These are phyloP conservation scores for Agapostemon virescens DNA, from an alignment of 2,888 invertebrate species.

Conservation along the genomic window DNA sequence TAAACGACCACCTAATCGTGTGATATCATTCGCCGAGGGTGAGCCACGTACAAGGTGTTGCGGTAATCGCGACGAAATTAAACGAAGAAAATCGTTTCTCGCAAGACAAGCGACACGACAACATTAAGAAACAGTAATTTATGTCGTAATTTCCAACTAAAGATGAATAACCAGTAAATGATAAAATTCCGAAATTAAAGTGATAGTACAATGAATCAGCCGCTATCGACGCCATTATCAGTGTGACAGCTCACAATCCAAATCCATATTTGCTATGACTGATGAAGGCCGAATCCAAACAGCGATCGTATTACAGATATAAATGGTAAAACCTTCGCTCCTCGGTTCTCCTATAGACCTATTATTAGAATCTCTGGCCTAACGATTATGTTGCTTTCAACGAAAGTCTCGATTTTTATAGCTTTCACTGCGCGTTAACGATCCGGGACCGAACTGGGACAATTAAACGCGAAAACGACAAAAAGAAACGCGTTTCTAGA, in stretches of 20 bases:
- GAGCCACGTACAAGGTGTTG: not conserved
- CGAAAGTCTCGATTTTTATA: not conserved
- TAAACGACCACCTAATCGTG: not conserved
- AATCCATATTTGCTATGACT: not conserved
- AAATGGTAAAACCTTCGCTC: not conserved
- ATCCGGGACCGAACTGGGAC: not conserved
- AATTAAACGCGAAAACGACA: not conserved
- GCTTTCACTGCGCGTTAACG: not conserved
- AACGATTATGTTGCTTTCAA: not conserved
- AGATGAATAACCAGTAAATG: not conserved
- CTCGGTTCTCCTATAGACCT: not conserved
- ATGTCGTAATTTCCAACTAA: not conserved
- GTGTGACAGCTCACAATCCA: slow-evolving; percentile 2
- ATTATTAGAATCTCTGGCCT: not conserved
- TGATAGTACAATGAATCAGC: not conserved
- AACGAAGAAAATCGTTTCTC: not conserved
- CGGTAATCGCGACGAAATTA: not conserved
- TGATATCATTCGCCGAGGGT: not conserved
- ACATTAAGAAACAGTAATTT: no score
- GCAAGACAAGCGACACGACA: not conserved
- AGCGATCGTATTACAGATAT: not conserved
- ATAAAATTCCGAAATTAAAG: not conserved
- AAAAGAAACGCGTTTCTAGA: not conserved
- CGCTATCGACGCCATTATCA: not conserved
- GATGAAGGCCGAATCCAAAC: not conserved